These are phyloP conservation scores for Zaprionus nigranus DNA, from an alignment of 1,140 invertebrate species.

Conservation along the genomic window DNA sequence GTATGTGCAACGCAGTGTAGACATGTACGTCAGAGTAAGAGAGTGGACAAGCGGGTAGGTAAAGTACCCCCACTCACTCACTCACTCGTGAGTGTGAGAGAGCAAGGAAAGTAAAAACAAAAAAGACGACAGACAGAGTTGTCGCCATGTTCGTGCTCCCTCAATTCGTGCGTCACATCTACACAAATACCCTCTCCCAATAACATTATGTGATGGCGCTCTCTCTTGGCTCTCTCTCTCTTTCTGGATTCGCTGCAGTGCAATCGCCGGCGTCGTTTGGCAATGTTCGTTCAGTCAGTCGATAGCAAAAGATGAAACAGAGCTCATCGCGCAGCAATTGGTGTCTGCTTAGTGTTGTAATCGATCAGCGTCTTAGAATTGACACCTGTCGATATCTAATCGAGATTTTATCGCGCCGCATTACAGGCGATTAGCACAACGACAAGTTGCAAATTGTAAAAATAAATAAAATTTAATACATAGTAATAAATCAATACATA, in stretches of 20 bases:
- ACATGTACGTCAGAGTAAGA: conserved; percentile 1
- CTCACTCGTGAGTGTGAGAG: conserved; percentile 33
- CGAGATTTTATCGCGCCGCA: conserved; percentile 81
- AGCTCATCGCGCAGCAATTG: conserved; percentile 80
- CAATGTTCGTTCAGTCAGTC: conserved; percentile 60
- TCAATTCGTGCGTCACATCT: conserved; percentile 37
- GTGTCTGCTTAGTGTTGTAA: conserved; percentile 79
- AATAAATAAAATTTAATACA: conserved; percentile 16
- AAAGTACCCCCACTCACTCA: conserved; percentile 40
- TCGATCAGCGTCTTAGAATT: conserved; percentile 84
- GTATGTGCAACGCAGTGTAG: background rate
- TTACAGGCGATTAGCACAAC: conserved; percentile 74
- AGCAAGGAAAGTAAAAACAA: conserved; percentile 25
- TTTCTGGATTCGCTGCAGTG: conserved; percentile 11
- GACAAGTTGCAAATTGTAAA: conserved; percentile 9
- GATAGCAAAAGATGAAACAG: conserved; percentile 84
- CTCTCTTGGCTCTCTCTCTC: background rate
- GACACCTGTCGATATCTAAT: conserved; percentile 84
- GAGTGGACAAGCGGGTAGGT: conserved; percentile 17
- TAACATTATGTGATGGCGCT: conserved; percentile 3
- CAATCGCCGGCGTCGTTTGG: conserved; percentile 20
- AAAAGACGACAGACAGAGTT: conserved; percentile 7
- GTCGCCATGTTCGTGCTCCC: background rate
- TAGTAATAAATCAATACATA: background rate
- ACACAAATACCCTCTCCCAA: background rate